Conservation (phyloP, 2,888 invertebrate genomes). For the Drosophila buzzatii region DNA sequence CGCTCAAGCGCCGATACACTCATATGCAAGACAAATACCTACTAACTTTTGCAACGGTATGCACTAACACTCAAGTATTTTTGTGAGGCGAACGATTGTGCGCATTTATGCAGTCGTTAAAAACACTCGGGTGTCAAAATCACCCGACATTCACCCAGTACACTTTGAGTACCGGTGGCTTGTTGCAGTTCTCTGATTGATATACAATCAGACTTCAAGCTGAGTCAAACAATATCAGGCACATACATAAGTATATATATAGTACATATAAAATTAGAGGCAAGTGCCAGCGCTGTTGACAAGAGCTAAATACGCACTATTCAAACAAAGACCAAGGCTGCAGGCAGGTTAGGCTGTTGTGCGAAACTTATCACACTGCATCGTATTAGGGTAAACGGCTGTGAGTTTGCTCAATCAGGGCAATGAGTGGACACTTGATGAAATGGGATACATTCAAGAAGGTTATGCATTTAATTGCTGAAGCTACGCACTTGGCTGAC, state of each 20-base stretch:
- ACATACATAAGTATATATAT: neutral
- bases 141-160: no score
- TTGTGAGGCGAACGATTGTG: no score
- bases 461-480: constrained; percentile 39
- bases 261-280: constrained; percentile 54
- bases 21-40: no score
- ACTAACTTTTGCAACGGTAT: no score
- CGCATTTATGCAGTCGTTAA: no score
- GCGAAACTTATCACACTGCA: neutral
- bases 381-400: constrained; percentile 14
- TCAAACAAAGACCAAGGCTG: constrained; percentile 20
- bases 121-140: no score
- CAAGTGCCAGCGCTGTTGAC: constrained; percentile 66
- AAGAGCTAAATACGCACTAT: constrained; percentile 43
- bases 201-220: constrained; percentile 16
- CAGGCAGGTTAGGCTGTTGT: constrained; percentile 19
- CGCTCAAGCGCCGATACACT: no score
- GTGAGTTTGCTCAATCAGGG: neutral
- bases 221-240: constrained; percentile 3
- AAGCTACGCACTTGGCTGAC: constrained; percentile 21
- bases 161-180: no score
- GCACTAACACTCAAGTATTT: no score
- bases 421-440: constrained; percentile 2
- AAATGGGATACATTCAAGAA: constrained; percentile 11
- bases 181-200: no score